Conservation (phyloP, 2,888 invertebrate genomes). For the Calephelis perditalis region DNA sequence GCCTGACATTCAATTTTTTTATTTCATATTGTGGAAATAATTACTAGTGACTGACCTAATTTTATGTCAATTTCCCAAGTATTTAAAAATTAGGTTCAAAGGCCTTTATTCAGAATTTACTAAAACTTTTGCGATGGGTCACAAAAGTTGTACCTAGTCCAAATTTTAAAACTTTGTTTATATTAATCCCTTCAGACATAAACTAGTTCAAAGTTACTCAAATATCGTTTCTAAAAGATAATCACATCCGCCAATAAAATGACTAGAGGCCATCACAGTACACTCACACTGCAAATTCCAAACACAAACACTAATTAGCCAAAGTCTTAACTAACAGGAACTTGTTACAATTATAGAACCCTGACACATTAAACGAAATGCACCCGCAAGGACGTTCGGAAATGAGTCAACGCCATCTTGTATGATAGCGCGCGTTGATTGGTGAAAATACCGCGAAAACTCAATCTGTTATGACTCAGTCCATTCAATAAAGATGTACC, state of each 20-base stretch:
- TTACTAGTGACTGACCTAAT: too few relatives aligned
- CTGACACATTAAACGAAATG: conserved; percentile 1
- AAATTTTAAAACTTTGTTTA: too few relatives aligned
- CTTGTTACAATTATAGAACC: conserved; percentile 10
- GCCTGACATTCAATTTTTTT: too few relatives aligned
- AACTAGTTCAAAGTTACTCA: too few relatives aligned
- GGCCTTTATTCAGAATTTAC: too few relatives aligned
- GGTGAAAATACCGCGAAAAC: conserved; percentile 7
- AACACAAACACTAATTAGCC: conserved; percentile 5
- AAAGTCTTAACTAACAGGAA: conserved; percentile 10
- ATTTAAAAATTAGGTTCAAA: too few relatives aligned
- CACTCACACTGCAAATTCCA: conserved; percentile 10
- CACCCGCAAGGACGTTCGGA: conserved; percentile 8
- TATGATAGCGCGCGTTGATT: conserved; percentile 4
- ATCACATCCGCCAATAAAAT: conserved; percentile 10
- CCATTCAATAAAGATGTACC: background rate
- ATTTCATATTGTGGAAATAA: too few relatives aligned
- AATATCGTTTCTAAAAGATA: background rate
- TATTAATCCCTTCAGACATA: too few relatives aligned
- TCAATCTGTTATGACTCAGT: background rate
- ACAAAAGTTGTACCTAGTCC: too few relatives aligned
- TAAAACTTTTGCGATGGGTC: too few relatives aligned
- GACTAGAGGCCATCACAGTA: conserved; percentile 8
- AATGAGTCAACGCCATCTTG: conserved; percentile 8
- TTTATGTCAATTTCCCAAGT: too few relatives aligned